These are phyloP conservation scores for Tanaodytes sp. DNA, from an alignment of 2,888 invertebrate species.

Conservation along the genomic window DNA sequence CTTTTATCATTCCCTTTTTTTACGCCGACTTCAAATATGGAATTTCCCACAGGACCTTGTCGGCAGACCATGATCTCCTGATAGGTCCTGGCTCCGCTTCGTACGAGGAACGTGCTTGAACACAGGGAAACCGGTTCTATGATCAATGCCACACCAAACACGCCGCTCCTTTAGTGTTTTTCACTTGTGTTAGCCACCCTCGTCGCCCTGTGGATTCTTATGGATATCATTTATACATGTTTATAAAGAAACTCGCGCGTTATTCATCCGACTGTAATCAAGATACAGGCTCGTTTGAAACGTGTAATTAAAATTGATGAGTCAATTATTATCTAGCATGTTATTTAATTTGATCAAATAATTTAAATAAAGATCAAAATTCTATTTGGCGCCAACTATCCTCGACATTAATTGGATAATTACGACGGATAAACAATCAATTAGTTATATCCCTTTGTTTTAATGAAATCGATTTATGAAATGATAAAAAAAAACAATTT, in stretches of 20 bases:
- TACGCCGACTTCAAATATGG: conserved; percentile 36
- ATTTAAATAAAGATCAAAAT: too few species aligned
- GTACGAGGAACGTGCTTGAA: conserved; percentile 60
- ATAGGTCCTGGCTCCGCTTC: conserved; percentile 67
- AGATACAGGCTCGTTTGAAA: too few species aligned
- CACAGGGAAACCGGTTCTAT: conserved; percentile 52
- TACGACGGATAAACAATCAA: too few species aligned
- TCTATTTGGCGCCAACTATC: too few species aligned
- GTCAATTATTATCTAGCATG: too few species aligned
- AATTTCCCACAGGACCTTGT: conserved; percentile 41
- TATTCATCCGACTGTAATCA: conserved; percentile 11
- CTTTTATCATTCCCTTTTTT: too few species aligned
- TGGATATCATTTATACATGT: conserved; percentile 19
- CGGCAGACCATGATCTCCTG: conserved; percentile 61
- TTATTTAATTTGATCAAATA: too few species aligned
- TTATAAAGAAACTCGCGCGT: conserved; percentile 8
- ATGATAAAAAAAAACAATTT: too few species aligned
- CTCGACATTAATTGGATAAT: too few species aligned
- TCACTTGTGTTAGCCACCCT: conserved; percentile 42
- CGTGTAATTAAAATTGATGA: too few species aligned
- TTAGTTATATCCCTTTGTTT: too few species aligned
- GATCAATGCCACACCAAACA: conserved; percentile 40
- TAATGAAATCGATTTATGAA: too few species aligned
- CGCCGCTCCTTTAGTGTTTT: conserved; percentile 25
- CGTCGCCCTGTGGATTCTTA: conserved; percentile 25